Conservation (phyloP, 2,797 vertebrate genomes). For the Echeneis naucrates region DNA sequence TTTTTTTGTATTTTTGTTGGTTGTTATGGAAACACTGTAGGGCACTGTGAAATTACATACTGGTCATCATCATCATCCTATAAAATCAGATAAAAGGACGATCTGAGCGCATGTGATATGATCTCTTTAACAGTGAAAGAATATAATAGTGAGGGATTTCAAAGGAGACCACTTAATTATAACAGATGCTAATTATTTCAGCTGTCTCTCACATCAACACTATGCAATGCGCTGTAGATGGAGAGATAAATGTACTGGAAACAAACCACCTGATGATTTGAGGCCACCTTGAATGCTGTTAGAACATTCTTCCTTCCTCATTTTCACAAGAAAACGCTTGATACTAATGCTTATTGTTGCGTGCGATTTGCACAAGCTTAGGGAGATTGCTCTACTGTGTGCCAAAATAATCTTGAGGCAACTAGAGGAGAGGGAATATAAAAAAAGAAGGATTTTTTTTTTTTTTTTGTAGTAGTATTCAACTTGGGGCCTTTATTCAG, state of each 20-base stretch:
- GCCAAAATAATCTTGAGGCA: constrained; percentile 52
- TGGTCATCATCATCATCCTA: constrained; percentile 18
- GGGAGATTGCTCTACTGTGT: constrained; percentile 37
- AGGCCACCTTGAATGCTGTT: constrained; percentile 47
- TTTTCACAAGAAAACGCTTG: constrained; percentile 13
- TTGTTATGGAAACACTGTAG: constrained; percentile 60
- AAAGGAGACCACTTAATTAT: constrained; percentile 14
- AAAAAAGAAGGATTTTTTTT: constrained; percentile 26
- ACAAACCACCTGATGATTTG: constrained; percentile 9
- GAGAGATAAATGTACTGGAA: constrained; percentile 36
- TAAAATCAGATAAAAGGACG: constrained; percentile 6
- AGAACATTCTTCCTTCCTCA: constrained; percentile 42
- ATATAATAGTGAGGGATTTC: neutral
- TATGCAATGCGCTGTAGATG: constrained; percentile 62
- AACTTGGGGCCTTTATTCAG: constrained; percentile 18
- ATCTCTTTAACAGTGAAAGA: constrained; percentile 27
- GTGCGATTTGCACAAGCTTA: constrained; percentile 10
- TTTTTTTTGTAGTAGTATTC: constrained; percentile 48
- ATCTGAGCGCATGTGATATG: constrained; percentile 3
- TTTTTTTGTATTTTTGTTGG: constrained; percentile 60
- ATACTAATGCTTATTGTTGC: constrained; percentile 3
- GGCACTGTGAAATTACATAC: constrained; percentile 44
- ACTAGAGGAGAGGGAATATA: constrained; percentile 15
- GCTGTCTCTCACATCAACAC: constrained; percentile 52
- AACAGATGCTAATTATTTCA: constrained; percentile 24